Conservation (phyloP, 2,113 vertebrate species). For the Gobius niger region DNA sequence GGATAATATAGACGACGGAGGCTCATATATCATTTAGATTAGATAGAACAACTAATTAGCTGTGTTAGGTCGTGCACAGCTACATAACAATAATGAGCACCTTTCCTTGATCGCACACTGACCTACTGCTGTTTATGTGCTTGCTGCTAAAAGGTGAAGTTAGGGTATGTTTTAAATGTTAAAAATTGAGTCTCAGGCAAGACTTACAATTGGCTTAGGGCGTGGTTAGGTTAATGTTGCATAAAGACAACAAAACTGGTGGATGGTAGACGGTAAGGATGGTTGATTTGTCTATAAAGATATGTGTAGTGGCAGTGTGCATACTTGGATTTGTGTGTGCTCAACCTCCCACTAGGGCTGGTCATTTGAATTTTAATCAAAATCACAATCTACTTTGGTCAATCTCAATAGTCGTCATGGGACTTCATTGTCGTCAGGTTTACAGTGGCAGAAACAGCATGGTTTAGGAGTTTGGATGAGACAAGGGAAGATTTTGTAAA, state of each 20-base stretch:
- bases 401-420: no score
- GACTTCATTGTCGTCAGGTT: no score
- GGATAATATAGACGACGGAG: constrained; percentile 8
- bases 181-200: constrained; percentile 9
- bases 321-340: no score
- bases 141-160: not conserved
- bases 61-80: not conserved
- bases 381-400: no score
- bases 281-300: no score
- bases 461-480: no score
- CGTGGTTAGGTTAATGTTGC: constrained; percentile 22
- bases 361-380: no score
- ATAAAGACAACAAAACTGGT: not conserved
- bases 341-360: no score
- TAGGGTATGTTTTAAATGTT: not conserved
- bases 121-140: not conserved
- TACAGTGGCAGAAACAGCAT: no score
- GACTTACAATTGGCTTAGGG: constrained; percentile 9
- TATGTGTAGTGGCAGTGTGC: no score
- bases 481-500: no score
- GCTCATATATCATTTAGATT: constrained; percentile 8
- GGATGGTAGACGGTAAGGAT: no score
- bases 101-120: not conserved
- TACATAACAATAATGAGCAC: not conserved
- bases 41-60: not conserved